Evolutionary conservation across 2,888 invertebrate species (phyloP), one percentile per base, ranked within the genome.

Genomic region (Diarsia rubi): DNA sequence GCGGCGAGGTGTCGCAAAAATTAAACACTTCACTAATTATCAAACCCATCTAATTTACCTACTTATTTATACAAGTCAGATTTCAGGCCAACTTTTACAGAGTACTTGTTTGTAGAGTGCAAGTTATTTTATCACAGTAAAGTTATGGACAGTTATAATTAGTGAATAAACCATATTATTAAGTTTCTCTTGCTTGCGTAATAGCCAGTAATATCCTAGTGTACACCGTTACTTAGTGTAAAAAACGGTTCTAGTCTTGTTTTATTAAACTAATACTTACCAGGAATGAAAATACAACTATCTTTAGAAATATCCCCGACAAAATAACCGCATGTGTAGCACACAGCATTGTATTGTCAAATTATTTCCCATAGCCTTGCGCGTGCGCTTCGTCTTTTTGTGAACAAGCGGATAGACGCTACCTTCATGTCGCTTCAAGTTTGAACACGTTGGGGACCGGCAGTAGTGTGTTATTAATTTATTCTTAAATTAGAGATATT

Each of bases 331-430:
- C 73, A 83, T 86, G 86, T 81, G 65, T 52, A 82, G 4, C 79
- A 57, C 82, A 47, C 27, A 54, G 82, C 81, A 92, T 93, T 92
- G 92, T 93, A 85, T 90, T 88, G 87, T 89, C 86, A 79, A 84
- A 89, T 79, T 71, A 79, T 79, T 93, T 94, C 94, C 92, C 94
- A 94, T 87, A 93, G 90, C 93, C 93, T 94, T 93, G 92, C 86
- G 90, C 83, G 71, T 75, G 86, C 88, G 90, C 89, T 86, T 89
- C 88, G 88, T 88, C 86, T 92, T 92, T 92, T 92, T 91, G 90
- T 91, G 82, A 75, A 80, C 78, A 78, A 81, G 82, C 85, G 79
- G 82, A 86, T 88, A 79, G 81, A 84, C 87, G 71, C 82, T 82
- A 59, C 73, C 83, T 83, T 69, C 86, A 81, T 69, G 79, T 66